A percentile compares a stretch with the other conserved stretches of the same genome.
These are phyloP conservation scores for Clarias laeviceps DNA, from an alignment of 2,797 vertebrate species.

Conservation along the genomic window DNA sequence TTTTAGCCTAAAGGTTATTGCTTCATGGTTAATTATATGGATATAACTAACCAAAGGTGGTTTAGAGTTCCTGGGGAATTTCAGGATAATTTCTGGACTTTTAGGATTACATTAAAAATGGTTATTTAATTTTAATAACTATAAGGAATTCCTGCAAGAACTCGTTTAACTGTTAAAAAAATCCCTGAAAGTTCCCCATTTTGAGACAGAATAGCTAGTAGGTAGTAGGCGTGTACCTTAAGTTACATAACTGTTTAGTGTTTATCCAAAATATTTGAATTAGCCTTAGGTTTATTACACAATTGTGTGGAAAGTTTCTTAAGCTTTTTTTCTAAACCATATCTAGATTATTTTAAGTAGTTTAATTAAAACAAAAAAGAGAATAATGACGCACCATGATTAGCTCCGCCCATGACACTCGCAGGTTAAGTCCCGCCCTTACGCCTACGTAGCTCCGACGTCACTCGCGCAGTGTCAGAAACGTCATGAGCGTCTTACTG, in stretches of 20 bases:
- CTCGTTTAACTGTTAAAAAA: neutral
- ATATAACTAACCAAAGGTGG: neutral
- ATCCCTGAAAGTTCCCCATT: neutral
- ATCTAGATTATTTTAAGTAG: neutral
- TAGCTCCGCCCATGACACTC: neutral
- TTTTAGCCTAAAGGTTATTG: neutral
- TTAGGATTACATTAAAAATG: neutral
- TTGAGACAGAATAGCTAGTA: neutral
- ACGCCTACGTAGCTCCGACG: conserved; percentile 31
- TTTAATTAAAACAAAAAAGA: neutral
- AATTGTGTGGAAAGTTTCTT: neutral
- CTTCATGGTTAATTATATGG: neutral
- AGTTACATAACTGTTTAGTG: neutral
- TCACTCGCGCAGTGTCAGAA: conserved; percentile 55
- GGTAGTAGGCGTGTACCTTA: neutral
- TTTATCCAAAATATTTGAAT: neutral
- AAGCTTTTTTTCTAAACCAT: neutral
- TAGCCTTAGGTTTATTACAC: neutral
- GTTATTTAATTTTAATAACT: no score
- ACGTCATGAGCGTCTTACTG: conserved; percentile 93
- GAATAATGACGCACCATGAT: neutral
- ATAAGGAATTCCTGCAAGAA: neutral
- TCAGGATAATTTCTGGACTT: neutral
- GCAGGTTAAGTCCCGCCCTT: neutral
- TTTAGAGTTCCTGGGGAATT: neutral